These are phyloP conservation scores for Drosophila pachea DNA, from an alignment of 1,140 invertebrate species.

Conservation along the genomic window DNA sequence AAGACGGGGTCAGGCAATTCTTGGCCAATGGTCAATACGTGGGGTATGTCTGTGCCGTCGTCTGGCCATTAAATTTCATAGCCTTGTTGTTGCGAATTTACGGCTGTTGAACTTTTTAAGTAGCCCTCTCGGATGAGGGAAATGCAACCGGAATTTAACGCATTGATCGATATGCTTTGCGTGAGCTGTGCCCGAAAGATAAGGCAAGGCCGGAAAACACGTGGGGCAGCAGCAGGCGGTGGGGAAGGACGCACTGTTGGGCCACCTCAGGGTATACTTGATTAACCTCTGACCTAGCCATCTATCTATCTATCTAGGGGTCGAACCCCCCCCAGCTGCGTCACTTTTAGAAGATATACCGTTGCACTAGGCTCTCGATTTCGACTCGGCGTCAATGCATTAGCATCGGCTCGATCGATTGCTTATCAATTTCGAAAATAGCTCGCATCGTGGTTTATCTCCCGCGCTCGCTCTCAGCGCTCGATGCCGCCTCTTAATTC, in stretches of 20 bases:
- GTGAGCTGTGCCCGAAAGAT: neutral
- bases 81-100: constrained; percentile 70
- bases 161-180: constrained; percentile 10
- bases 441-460: constrained; percentile 37
- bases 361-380: too few species aligned
- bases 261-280: too few species aligned
- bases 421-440: constrained; percentile 75
- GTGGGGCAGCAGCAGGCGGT: too few species aligned
- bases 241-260: too few species aligned
- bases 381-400: too few species aligned
- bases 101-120: constrained; percentile 70
- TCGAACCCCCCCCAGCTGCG: too few species aligned
- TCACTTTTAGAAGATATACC: too few species aligned
- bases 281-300: too few species aligned
- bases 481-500: constrained; percentile 58
- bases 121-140: constrained; percentile 47
- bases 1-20: neutral
- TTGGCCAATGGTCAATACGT: constrained; percentile 32
- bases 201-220: too few species aligned
- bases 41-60: constrained; percentile 19
- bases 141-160: neutral
- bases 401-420: constrained; percentile 25
- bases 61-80: constrained; percentile 73
- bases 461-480: constrained; percentile 24
- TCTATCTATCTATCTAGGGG: too few species aligned